Conservation (phyloP, 2,888 invertebrate species). For the Zaprionus lineosus region DNA sequence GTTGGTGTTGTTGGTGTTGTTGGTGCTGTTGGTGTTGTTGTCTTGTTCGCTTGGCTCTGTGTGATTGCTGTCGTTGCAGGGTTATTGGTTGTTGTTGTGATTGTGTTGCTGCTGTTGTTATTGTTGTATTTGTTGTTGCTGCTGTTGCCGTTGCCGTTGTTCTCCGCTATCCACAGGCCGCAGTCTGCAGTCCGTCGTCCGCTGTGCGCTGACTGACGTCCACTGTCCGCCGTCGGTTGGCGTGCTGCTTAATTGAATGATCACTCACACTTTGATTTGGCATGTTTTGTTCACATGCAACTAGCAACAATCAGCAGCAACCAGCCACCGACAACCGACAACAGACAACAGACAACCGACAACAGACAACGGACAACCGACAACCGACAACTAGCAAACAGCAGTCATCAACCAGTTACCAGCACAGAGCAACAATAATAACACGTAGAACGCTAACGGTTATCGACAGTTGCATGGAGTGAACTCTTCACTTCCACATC, state of each 20-base stretch:
- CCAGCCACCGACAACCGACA: background rate
- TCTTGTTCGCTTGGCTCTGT: conserved; percentile 48
- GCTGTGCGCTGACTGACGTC: conserved; percentile 8
- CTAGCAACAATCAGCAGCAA: conserved; percentile 17
- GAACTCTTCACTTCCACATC: conserved; percentile 41
- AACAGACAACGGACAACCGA: conserved; percentile 4
- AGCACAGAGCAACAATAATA: conserved; percentile 18
- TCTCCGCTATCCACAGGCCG: no score
- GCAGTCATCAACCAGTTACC: no score
- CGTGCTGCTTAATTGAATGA: conserved; percentile 78
- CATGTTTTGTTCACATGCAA: conserved; percentile 72
- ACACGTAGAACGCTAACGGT: conserved; percentile 59
- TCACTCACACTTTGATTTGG: conserved; percentile 77
- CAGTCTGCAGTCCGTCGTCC: conserved; percentile 4
- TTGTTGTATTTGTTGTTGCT: background rate
- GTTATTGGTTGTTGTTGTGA: conserved; percentile 1
- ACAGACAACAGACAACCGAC: conserved; percentile 32
- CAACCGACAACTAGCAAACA: background rate
- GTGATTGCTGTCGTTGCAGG: conserved; percentile 57
- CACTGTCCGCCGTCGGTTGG: conserved; percentile 45
- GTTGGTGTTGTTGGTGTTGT: conserved; percentile 24
- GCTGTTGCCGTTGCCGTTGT: conserved; percentile 22
- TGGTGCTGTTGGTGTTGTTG: conserved; percentile 29
- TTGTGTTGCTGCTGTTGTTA: conserved; percentile 24
- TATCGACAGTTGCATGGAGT: conserved; percentile 64